A percentile compares a stretch with the other conserved stretches of the same genome.
Conservation (phyloP, 1,140 invertebrate species). For the Lutraria rhynchaena region DNA sequence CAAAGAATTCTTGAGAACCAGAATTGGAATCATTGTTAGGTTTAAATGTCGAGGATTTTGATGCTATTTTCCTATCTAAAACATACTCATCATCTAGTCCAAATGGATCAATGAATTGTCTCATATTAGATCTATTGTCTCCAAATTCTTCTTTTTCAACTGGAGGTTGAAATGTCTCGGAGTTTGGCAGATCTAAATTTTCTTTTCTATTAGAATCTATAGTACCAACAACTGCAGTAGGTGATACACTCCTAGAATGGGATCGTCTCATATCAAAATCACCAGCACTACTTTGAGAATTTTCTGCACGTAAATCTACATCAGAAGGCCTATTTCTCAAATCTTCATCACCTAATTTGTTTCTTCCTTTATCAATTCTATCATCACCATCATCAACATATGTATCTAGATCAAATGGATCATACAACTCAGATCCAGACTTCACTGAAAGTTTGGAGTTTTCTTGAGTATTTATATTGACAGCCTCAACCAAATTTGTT, state of each 20-base stretch:
- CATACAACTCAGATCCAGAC: not conserved
- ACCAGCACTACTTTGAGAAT: constrained; percentile 32
- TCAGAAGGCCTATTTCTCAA: constrained; percentile 10
- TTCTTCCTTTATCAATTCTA: constrained; percentile 1
- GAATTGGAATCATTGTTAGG: constrained; percentile 5
- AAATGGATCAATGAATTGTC: constrained; percentile 27
- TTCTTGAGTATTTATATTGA: not conserved
- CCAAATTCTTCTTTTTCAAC: constrained; percentile 18
- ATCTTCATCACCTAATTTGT: constrained; percentile 21
- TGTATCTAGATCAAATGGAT: constrained; percentile 18
- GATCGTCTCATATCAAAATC: constrained; percentile 43
- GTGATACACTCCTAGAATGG: constrained; percentile 42
- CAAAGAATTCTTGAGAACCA: constrained; percentile 23
- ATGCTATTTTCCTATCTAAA: not conserved
- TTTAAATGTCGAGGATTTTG: not conserved
- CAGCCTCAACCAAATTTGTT: not conserved
- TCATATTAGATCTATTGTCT: not conserved
- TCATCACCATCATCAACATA: constrained; percentile 20
- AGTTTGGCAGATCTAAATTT: not conserved
- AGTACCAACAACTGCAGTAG: not conserved
- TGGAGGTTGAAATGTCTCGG: not conserved
- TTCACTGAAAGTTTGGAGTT: not conserved
- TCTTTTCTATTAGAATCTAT: not conserved
- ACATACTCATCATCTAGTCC: constrained; percentile 9
- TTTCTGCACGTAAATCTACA: constrained; percentile 41